Percentiles rank a stretch among this genome's conserved stretches.
phyloP scores from a whole-genome alignment of 2,797 vertebrate genomes.

The Pipistrellus kuhlii region DNA sequence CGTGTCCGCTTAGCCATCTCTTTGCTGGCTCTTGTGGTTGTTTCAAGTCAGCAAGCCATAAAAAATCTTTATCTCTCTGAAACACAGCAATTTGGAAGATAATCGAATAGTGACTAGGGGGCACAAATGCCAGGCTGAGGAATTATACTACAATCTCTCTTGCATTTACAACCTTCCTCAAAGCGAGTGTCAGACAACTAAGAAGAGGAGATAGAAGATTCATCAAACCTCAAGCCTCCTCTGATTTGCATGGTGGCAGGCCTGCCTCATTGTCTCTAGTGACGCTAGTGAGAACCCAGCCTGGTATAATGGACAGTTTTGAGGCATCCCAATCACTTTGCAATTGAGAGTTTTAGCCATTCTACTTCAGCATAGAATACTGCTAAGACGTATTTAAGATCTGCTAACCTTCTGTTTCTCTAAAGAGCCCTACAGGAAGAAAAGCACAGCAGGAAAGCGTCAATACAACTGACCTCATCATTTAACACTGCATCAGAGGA shows the following conservation, averaged over 20 bases:
- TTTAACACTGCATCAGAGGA: conserved; percentile 60
- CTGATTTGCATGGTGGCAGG: conserved; percentile 92
- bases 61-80: conserved; percentile 99
- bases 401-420: conserved; percentile 70
- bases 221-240: conserved; percentile 95
- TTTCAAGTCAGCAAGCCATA: conserved; percentile 99
- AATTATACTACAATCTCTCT: conserved; percentile 99
- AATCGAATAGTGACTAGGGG: conserved; percentile 99
- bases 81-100: conserved; percentile 99
- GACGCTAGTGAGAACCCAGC: conserved; percentile 85
- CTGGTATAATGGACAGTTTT: conserved; percentile 77
- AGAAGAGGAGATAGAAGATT: conserved; percentile 95
- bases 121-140: conserved; percentile 99
- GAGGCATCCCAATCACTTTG: conserved; percentile 82
- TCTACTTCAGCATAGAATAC: conserved; percentile 75
- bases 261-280: conserved; percentile 87
- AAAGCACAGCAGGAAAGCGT: neutral
- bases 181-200: conserved; percentile 96
- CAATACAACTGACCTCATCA: conserved; percentile 59
- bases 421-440: conserved; percentile 22
- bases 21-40: conserved; percentile 95
- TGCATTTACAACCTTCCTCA: conserved; percentile 99
- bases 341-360: conserved; percentile 80
- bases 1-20: conserved; percentile 96
- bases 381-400: conserved; percentile 75